Percentiles rank a stretch among this genome's conserved stretches.
Evolutionary conservation across 1,140 invertebrate species (phyloP).

Genomic region (Hyles vespertilio): DNA sequence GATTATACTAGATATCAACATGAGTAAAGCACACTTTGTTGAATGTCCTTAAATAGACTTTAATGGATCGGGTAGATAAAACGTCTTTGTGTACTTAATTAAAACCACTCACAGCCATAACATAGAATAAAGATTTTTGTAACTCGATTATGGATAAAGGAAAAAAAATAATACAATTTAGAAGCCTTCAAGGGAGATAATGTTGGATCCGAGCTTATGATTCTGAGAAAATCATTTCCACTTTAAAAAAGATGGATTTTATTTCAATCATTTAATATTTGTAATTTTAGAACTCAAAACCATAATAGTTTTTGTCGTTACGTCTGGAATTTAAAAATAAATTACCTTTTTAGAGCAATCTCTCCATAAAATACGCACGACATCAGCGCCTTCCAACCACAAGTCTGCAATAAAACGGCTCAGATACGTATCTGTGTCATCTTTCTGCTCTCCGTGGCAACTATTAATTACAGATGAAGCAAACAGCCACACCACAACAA

Average conservation of each 20-base stretch:
- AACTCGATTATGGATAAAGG: no score
- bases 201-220: no score
- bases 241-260: no score
- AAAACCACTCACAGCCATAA: no score
- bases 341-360: constrained; percentile 72
- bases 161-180: no score
- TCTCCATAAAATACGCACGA: constrained; percentile 64
- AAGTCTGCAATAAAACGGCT: constrained; percentile 64
- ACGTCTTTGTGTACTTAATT: no score
- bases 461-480: constrained; percentile 25
- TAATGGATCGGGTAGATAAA: constrained; percentile 7
- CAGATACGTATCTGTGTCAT: constrained; percentile 48
- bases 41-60: constrained; percentile 2
- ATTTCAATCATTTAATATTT: no score
- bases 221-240: no score
- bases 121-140: no score
- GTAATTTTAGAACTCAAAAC: no score
- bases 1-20: constrained; percentile 26
- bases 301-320: no score
- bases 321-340: not conserved
- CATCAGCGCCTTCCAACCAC: constrained; percentile 65
- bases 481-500: constrained; percentile 19
- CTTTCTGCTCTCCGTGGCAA: constrained; percentile 33
- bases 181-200: no score
- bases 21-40: constrained; percentile 8